Evolutionary conservation across 92 coral and sea anemone genomes (phyloP), one percentile per base, ranked within the genome.

Genomic region (Plumapathes pennacea): DNA sequence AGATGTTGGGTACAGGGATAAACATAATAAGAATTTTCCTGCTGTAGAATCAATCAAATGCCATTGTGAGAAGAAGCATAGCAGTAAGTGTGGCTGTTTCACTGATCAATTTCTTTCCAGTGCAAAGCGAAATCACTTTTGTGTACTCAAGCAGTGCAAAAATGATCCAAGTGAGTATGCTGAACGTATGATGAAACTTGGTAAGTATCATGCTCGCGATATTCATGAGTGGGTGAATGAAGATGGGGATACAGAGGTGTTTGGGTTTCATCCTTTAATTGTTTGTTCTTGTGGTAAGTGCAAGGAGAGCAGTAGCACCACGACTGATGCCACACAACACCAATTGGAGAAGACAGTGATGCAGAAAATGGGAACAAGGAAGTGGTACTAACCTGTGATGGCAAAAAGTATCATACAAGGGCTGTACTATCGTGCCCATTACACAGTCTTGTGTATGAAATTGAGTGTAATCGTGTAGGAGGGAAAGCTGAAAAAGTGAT

Each of bases 71-170:
- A 57, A 60, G 5, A 53, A 45, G 20, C 76, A 64, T 36, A 49
- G 50, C 4, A 60, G 60, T 20, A 50, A 20, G 2, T 74, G 87
- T 73, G 87, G 77, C 12, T 80, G 81, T 25, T 21, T 80, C 2
- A 26, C 60, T 10, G 62, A 50, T 51, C 65, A 42, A 19, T 64
- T 79, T 34, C 25, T 79, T 10, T 38, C 46, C 19, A 14, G 59
- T 3, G 80, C 75, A 3, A 79, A 79, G 49, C 24, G 80, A 31
- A 80, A 80, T 48, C 81, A 80, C 43, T 78, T 27, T 58, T 70
- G 67, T 48, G 69, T 46, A 44, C 40, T 69, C 6, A 52, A 53
- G 27, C 80, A 71, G 32, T 39, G 50, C 36, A 62, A 56, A 14
- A 78, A 39, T 11, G 46, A 30, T 18, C 80, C 73, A 12, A 38